Base-by-base conservation (phyloP, 1,140 invertebrate species). In the Drosophila sulfurigaster region DNA sequence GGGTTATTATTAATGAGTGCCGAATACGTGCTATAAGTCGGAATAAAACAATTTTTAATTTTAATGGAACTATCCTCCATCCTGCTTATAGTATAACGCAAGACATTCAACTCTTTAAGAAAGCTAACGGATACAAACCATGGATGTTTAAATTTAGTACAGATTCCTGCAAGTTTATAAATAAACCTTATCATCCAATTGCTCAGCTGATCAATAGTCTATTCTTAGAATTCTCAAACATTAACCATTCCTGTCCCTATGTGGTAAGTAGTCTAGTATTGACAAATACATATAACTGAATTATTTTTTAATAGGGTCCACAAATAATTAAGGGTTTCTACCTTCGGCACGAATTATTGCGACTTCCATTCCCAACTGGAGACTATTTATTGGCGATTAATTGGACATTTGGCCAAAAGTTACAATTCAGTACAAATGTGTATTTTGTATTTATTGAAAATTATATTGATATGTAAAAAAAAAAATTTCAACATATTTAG, bases 161-260 rank as follows among this genome's bases (percentile, higher is more conserved):
- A 3, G 57, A 74, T 38, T 10, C 0, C 1, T 74, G 71, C 6
- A 5, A 20, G 6, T 75, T 75, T 41, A 1, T 57, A 0, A 11
- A 46, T 3, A 30, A 15, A 8, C n/a, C 56, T 3, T 56, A 74
- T 16, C 13, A 62, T 11, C 71, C 64, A 0, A 0, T 62, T 3
- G 20, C n/a, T 3, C 57, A 46, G 13, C 0, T 74, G 1, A 16
- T 74, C 0, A 63, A 11, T 8, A 49, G 30, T 1, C 57, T 62
- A 1, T 30, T 70, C 7, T 51, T 28, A 0, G 32, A 70, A 0
- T 70, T 52, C 5, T 35, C 51, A 1, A 75, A 64, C 10, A 10
- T 70, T 1, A 75, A 70, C 6, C 72, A 75, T 15, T 43, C 35
- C 0, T 75, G 66, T 13, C 66, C 72, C 7, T 64, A 51, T 49